phyloP scores from a whole-genome alignment of 2,113 vertebrate species.

The Rhombomys opimus region DNA sequence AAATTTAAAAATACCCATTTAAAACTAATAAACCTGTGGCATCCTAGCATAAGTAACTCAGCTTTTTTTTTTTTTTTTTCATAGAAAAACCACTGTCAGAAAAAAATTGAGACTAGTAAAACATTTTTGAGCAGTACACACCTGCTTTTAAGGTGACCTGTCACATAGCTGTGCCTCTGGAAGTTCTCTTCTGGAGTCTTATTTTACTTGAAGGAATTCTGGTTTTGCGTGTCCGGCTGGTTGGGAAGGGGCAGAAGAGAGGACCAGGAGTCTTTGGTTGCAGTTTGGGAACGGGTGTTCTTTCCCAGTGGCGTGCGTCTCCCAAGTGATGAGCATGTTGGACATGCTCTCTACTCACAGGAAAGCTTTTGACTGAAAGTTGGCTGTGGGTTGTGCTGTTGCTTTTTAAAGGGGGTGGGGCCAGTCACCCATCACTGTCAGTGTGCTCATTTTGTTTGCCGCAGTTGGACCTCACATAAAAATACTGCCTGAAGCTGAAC shows the following conservation, averaged over 20 bases:
- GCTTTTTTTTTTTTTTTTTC: no score
- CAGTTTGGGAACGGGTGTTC: not conserved
- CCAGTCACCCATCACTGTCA: not conserved
- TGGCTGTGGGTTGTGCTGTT: not conserved
- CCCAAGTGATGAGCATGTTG: not conserved
- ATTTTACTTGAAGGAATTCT: conserved; percentile 44
- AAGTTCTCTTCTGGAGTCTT: not conserved
- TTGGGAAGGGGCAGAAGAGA: not conserved
- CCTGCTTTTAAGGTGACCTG: not conserved
- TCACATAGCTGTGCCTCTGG: not conserved
- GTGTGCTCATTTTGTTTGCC: not conserved
- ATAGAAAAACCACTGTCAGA: not conserved
- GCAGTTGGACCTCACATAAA: not conserved
- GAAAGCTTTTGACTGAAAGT: conserved; percentile 11
- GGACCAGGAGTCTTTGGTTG: not conserved
- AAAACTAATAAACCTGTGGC: not conserved
- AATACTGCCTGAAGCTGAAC: not conserved
- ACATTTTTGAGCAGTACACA: not conserved
- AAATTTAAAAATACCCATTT: not conserved
- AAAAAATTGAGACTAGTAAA: not conserved
- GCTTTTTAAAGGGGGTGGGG: not conserved
- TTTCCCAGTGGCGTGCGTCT: not conserved
- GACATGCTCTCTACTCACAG: not conserved
- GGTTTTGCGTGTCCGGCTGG: not conserved
- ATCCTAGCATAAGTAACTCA: not conserved